Evolutionary conservation across 1,140 invertebrate genomes (phyloP), one percentile per base, ranked within the genome.

Genomic region (Liolophura sinensis): DNA sequence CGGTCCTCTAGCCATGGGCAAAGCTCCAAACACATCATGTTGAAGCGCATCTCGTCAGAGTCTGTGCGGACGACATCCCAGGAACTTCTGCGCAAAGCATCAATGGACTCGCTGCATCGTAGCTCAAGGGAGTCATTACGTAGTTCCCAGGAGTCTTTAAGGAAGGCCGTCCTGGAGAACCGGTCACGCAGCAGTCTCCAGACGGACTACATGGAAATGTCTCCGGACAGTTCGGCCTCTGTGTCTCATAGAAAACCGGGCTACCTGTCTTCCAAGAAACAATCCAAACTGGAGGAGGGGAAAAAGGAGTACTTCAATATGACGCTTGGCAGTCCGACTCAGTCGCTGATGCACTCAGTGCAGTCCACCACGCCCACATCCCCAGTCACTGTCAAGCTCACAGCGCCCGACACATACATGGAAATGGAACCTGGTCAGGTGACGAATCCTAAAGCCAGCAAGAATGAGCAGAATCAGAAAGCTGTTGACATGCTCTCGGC

Each of bases 1-100:
- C 66, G 81, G 58, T 83, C 81, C 9, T 81, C 79, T 31, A 82
- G 79, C 65, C 74, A 81, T 61, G 78, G 81, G n/a, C 77, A 77
- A 51, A 69, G 73, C 52, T 72, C 77, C 57, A 61, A 70, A 40
- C 69, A 49, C 52, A 62, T 63, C 56, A 69, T 56, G 24, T 60
- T 68, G 64, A 46, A 63, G 20, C 66, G 66, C 47, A 68, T 69
- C 12, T 71, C 75, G 1, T 76, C 68, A 67, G 74, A 71, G 50
- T 76, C 75, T 1, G 74, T 72, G 15, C 63, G 72, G 16, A 69
- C 68, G 12, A 65, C 73, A 47, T 75, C 75, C 0, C 71, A 75
- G 46, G 75, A 78, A 47, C 51, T 69, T 27, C 60, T 70, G 14
- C 62, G 69, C 4, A 65, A 71, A 24, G 40, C 58, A 25, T 81